These are phyloP conservation scores for Helobdella robusta DNA, from an alignment of 2,888 invertebrate genomes.

Conservation along the genomic window DNA sequence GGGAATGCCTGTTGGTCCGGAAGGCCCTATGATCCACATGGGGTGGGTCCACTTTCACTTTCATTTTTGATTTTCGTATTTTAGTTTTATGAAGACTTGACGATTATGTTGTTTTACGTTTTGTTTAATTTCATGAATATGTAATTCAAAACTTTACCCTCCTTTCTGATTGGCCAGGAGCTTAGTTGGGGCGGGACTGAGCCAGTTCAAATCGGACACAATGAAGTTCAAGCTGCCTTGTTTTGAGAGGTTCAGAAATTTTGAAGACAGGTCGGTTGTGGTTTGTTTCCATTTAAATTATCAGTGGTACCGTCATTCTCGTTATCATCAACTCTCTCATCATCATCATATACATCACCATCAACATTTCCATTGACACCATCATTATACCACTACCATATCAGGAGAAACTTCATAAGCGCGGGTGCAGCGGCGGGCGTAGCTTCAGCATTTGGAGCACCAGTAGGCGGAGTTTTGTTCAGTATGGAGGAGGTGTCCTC, in stretches of 20 bases:
- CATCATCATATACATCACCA: background rate
- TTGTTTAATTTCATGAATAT: background rate
- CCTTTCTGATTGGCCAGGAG: constrained; percentile 24
- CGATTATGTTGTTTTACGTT: background rate
- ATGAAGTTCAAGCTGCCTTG: constrained; percentile 35
- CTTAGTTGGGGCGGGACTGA: constrained; percentile 36
- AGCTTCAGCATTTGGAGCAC: constrained; percentile 51
- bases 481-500: constrained; percentile 52
- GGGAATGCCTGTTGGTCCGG: constrained; percentile 51
- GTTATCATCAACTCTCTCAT: no score
- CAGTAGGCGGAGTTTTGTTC: constrained; percentile 51
- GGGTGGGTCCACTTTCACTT: constrained; percentile 40
- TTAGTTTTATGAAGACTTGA: background rate
- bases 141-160: constrained; percentile 3
- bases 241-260: constrained; percentile 37
- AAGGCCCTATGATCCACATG: constrained; percentile 52
- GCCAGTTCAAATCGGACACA: constrained; percentile 36
- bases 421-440: constrained; percentile 51
- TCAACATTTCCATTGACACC: background rate
- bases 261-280: constrained; percentile 36
- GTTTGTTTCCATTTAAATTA: background rate
- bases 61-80: background rate
- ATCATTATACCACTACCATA: constrained; percentile 18
- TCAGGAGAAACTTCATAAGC: constrained; percentile 47
- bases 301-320: no score